Evolutionary conservation across 1,140 invertebrate genomes (phyloP).

Genomic region (Meloidogyne hapla): DNA sequence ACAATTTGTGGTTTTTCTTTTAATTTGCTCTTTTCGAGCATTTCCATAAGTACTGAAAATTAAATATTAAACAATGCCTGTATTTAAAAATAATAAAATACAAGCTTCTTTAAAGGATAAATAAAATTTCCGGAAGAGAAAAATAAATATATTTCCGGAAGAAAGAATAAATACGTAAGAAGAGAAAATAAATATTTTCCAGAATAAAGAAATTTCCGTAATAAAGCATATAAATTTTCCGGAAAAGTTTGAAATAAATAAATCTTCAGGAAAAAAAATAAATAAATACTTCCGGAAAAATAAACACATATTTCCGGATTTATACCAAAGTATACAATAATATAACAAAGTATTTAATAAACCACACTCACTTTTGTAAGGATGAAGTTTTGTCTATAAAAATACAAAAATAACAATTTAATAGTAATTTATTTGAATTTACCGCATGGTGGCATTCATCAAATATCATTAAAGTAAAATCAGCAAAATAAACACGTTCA

Average conservation of each 20-base stretch:
- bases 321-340: neutral
- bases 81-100: too few relatives aligned
- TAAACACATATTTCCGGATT: neutral
- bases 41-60: conserved; percentile 47
- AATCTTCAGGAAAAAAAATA: neutral
- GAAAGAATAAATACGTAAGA: neutral
- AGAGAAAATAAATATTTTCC: too few relatives aligned
- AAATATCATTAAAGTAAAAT: conserved; percentile 51
- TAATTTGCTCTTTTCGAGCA: conserved; percentile 23
- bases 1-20: conserved; percentile 41
- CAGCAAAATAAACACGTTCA: conserved; percentile 41
- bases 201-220: too few relatives aligned
- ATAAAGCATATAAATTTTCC: neutral
- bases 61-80: neutral
- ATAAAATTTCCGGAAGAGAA: neutral
- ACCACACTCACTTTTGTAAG: conserved; percentile 41
- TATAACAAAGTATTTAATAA: conserved; percentile 2
- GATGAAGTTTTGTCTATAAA: conserved; percentile 31
- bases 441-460: conserved; percentile 54
- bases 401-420: neutral
- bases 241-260: neutral
- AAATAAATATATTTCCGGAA: too few relatives aligned
- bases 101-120: too few relatives aligned
- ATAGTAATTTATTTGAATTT: neutral
- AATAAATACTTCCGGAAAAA: neutral